Evolutionary conservation across 2,113 vertebrate species (phyloP), one percentile per base, ranked within the genome.

Genomic region (Megalops atlanticus): DNA sequence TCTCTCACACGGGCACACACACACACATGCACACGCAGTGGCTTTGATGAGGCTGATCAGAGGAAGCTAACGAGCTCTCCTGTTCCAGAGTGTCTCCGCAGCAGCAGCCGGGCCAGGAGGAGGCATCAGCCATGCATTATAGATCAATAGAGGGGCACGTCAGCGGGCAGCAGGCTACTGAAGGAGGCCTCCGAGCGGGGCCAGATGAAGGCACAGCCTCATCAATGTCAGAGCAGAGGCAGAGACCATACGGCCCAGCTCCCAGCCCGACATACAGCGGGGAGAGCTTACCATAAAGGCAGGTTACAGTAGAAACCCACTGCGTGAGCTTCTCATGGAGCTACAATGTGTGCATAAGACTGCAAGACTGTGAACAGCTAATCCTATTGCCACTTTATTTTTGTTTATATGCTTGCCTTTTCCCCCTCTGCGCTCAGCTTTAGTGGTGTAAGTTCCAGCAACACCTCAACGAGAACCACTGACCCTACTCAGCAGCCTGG

Each of bases 101-200:
- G 85, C 75, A 78, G 75, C 76, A 41, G 87, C 0, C 75, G 84
- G 88, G 88, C 90, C 89, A 89, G 91, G 87, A 84, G 85, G 83
- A 80, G 87, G 80, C 80, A 87, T 80, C 85, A 73, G 88, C 90
- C 86, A 93, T 93, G 89, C 89, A 92, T 93, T 87, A 93, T 90
- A 91, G 90, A 92, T 92, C 81, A 93, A 92, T 85, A 87, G 86
- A 89, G 87, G 89, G 89, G 89, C 89, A 87, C 90, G 21, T 88
- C 88, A 88, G 91, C 87, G 89, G 90, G 87, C 40, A 86, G 90
- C 87, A 88, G 89, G 33, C n/a, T 92, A 92, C 92, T 90, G 89
- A 91, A 87, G 90, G 88, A 84, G 82, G 84, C 80, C 82, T 73
- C 80, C 87, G 87, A 90, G 83, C 79, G 73, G 33, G 4, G 82